These are phyloP conservation scores for Hirtodrosophila alboralis DNA, from an alignment of 2,888 invertebrate genomes.

Conservation along the genomic window DNA sequence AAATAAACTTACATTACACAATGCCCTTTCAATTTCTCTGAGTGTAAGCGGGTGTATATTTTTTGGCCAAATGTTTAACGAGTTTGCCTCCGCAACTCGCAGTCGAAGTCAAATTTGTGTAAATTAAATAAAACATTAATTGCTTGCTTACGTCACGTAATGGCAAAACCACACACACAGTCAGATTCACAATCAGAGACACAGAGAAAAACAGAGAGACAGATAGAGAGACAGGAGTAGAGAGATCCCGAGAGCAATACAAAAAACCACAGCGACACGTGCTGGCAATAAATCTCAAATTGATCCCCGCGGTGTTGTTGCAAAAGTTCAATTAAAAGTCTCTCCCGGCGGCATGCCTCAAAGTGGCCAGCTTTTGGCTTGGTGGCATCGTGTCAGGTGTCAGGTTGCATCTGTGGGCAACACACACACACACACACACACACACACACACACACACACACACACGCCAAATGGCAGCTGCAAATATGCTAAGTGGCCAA, in stretches of 20 bases:
- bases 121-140: constrained; percentile 71
- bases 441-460: too few relatives aligned
- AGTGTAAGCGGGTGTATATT: constrained; percentile 2
- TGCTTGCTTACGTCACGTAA: constrained; percentile 52
- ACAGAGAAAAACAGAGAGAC: constrained; percentile 3
- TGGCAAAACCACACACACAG: constrained; percentile 27
- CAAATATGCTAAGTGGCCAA: constrained; percentile 61
- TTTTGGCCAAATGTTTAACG: constrained; percentile 46
- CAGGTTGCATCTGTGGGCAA: background rate
- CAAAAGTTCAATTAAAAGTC: constrained; percentile 76
- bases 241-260: constrained; percentile 24
- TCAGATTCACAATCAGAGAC: constrained; percentile 2
- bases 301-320: constrained; percentile 76
- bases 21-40: too few relatives aligned
- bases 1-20: too few relatives aligned
- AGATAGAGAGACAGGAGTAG: constrained; percentile 10
- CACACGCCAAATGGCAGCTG: constrained; percentile 26
- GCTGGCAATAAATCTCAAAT: constrained; percentile 77
- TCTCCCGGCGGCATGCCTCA: constrained; percentile 41
- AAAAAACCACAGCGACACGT: constrained; percentile 60
- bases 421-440: constrained; percentile 7
- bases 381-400: constrained; percentile 1
- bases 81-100: constrained; percentile 32
- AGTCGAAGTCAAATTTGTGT: constrained; percentile 38
- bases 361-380: constrained; percentile 20